Conservation (phyloP, 2,797 vertebrate species). For the Gorsachius magnificus region DNA sequence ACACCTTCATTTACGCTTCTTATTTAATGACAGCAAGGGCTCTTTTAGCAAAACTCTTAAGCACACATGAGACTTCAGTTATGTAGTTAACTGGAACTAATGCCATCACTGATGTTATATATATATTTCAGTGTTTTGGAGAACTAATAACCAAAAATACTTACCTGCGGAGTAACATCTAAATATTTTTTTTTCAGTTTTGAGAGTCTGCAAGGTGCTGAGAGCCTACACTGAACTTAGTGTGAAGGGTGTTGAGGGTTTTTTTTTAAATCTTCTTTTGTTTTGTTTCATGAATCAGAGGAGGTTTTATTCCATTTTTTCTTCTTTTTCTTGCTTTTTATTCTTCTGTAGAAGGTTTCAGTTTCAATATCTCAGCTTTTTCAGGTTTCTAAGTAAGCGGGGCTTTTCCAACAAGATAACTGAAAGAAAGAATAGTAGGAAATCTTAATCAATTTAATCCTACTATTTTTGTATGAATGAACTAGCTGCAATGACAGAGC, state of each 20-base stretch:
- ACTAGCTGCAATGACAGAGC: neutral
- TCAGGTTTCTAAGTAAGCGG: neutral
- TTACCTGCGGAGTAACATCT: neutral
- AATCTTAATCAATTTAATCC: neutral
- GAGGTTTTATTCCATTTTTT: accelerated
- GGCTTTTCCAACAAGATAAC: neutral
- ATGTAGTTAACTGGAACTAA: neutral
- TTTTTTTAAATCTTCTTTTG: neutral
- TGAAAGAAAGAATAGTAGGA: conserved; percentile 40
- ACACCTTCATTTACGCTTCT: neutral
- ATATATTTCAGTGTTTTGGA: neutral
- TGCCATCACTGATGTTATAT: neutral
- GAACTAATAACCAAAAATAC: neutral
- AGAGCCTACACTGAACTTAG: neutral
- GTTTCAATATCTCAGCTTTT: neutral
- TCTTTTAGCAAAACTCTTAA: neutral
- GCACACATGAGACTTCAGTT: neutral
- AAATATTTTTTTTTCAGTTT: neutral
- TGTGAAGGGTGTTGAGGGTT: neutral
- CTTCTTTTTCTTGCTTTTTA: neutral
- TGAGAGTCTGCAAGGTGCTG: neutral
- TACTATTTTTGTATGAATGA: neutral
- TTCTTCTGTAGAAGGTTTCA: neutral
- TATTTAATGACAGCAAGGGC: neutral
- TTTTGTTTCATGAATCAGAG: neutral